These are phyloP conservation scores for Leptinotarsa defecta DNA, from an alignment of 1,140 invertebrate genomes.

Conservation along the genomic window DNA sequence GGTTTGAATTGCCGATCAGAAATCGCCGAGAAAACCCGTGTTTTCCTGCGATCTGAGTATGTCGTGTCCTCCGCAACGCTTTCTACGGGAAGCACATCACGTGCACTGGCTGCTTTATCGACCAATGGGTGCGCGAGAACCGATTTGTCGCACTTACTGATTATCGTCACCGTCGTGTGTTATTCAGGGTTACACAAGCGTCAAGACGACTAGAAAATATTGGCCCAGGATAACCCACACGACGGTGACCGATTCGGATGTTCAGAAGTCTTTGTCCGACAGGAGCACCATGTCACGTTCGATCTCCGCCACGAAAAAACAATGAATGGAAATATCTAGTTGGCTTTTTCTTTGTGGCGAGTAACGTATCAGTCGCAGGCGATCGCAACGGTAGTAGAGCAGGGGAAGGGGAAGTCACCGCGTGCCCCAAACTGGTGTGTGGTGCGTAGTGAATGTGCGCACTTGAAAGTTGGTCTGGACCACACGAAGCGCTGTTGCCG, in stretches of 20 bases:
- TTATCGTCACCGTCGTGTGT: conserved; percentile 21
- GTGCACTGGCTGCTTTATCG: conserved; percentile 27
- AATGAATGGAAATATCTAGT: conserved; percentile 14
- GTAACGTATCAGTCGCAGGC: no score
- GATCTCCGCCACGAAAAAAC: conserved; percentile 8
- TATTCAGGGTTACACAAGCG: conserved; percentile 24
- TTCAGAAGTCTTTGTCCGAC: neutral
- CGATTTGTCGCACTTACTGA: conserved; percentile 5
- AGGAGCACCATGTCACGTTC: conserved; percentile 7
- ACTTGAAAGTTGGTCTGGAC: neutral
- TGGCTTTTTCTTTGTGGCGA: conserved; percentile 6
- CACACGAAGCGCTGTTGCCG: conserved; percentile 5
- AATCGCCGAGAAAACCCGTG: neutral
- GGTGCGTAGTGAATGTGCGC: conserved; percentile 28
- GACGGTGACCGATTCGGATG: conserved; percentile 12
- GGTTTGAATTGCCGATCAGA: neutral
- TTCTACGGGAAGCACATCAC: conserved; percentile 23
- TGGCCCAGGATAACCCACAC: neutral
- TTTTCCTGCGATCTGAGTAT: neutral
- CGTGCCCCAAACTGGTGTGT: conserved; percentile 29
- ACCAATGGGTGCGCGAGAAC: conserved; percentile 23
- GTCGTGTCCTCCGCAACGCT: conserved; percentile 21
- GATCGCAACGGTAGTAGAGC: conserved; percentile 1
- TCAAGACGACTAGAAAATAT: conserved; percentile 3
- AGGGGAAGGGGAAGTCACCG: conserved; percentile 24